Conservation (phyloP, 2,113 vertebrate genomes). For the Rhombomys opimus region DNA sequence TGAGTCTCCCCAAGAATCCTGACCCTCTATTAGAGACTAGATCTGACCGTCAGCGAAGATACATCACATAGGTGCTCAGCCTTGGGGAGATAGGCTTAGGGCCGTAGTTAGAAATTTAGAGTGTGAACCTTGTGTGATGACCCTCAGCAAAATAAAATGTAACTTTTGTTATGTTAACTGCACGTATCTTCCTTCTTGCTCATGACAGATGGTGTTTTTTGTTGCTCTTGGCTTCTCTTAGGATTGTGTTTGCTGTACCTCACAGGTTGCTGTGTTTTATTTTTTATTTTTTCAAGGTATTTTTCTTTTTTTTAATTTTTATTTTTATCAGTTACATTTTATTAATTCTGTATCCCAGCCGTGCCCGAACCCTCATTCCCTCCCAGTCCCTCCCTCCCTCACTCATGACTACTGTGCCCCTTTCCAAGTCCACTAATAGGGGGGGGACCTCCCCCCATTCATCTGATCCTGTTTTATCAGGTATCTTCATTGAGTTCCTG, state of each 20-base stretch:
- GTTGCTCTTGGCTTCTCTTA: not conserved
- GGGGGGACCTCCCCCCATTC: too few species aligned
- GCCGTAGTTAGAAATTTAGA: not conserved
- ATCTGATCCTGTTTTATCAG: too few species aligned
- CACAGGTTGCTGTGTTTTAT: not conserved
- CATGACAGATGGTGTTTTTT: not conserved
- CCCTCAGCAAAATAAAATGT: not conserved
- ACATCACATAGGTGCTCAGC: not conserved
- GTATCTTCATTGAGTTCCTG: too few species aligned
- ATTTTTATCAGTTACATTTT: too few species aligned
- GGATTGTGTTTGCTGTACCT: not conserved
- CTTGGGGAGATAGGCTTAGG: not conserved
- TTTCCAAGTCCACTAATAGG: too few species aligned
- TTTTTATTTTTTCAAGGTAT: not conserved
- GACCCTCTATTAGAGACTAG: not conserved
- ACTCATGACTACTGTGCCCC: too few species aligned
- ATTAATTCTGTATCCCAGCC: too few species aligned
- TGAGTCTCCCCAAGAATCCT: not conserved
- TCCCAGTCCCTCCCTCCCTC: too few species aligned
- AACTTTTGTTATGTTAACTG: not conserved
- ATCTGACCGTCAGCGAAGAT: not conserved
- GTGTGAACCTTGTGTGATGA: not conserved
- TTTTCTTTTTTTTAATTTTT: too few species aligned
- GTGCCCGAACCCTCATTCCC: too few species aligned
- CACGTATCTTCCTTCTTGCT: not conserved